phyloP scores from a whole-genome alignment of 1,140 invertebrate genomes.

The Leguminivora glycinivorella region DNA sequence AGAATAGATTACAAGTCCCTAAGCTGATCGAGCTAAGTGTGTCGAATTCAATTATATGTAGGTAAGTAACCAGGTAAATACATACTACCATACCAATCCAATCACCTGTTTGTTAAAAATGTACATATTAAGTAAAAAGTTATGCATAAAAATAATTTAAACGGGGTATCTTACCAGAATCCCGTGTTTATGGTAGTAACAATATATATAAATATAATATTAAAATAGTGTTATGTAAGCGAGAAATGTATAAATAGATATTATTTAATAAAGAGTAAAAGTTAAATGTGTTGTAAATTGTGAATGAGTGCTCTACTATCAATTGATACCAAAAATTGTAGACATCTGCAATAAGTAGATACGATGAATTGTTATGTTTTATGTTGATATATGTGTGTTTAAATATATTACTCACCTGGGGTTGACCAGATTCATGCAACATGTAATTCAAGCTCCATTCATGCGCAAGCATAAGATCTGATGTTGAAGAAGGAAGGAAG shows the following conservation, averaged over 20 bases:
- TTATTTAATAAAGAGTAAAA: not conserved
- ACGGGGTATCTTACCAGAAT: not conserved
- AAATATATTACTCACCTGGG: slow-evolving; percentile 7
- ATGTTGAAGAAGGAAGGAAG: slow-evolving; percentile 22
- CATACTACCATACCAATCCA: too few species aligned
- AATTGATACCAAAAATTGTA: not conserved
- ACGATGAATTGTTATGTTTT: too few species aligned
- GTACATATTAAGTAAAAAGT: too few species aligned
- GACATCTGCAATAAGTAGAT: not conserved
- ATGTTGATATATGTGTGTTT: not conserved
- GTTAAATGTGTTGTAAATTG: not conserved
- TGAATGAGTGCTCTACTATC: not conserved
- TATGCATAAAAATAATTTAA: not conserved
- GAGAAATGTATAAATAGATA: not conserved
- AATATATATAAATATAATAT: not conserved
- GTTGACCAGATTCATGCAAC: slow-evolving; percentile 2
- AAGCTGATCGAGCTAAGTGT: too few species aligned
- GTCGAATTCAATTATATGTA: too few species aligned
- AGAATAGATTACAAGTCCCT: too few species aligned
- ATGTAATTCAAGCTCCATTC: not conserved
- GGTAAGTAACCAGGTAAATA: too few species aligned
- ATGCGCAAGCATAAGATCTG: slow-evolving; percentile 18
- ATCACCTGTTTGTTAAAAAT: too few species aligned
- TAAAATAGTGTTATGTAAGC: slow-evolving; percentile 25
- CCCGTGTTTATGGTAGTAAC: not conserved